A percentile compares a stretch with the other conserved stretches of the same genome.
These are phyloP conservation scores for Thalassaphorura encarpata DNA, from an alignment of 1,140 invertebrate genomes.

Conservation along the genomic window DNA sequence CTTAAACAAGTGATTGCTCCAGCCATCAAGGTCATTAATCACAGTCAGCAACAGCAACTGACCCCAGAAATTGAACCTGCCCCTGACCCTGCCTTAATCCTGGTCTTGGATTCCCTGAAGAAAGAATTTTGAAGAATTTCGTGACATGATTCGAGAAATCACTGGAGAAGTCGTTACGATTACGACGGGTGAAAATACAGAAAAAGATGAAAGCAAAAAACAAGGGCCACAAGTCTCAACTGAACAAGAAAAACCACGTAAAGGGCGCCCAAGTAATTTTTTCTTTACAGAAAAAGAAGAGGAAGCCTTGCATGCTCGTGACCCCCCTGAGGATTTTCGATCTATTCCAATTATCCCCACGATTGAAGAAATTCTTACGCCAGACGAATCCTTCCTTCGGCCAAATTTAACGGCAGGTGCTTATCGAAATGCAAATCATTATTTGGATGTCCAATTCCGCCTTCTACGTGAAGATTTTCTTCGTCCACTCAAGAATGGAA, in stretches of 20 bases:
- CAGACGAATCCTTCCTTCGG: conserved; percentile 39
- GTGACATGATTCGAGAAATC: neutral
- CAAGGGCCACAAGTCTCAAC: neutral
- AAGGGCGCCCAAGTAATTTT: neutral
- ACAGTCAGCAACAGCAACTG: too few species aligned
- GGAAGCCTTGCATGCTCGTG: neutral
- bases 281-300: neutral
- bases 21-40: too few species aligned
- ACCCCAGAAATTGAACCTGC: neutral
- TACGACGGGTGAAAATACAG: neutral
- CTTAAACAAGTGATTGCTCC: too few species aligned
- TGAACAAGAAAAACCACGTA: neutral
- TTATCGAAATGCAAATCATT: conserved; percentile 54
- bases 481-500: conserved; percentile 10
- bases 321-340: conserved; percentile 7
- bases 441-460: conserved; percentile 65
- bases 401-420: conserved; percentile 49
- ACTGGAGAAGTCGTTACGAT: neutral
- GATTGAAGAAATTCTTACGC: conserved; percentile 5
- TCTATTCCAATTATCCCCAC: conserved; percentile 9
- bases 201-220: neutral
- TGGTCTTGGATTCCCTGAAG: neutral
- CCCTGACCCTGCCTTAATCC: too few species aligned
- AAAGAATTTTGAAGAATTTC: neutral
- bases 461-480: conserved; percentile 51